Conservation (phyloP, 2,113 vertebrate genomes). For the Leucopsar rothschildi region DNA sequence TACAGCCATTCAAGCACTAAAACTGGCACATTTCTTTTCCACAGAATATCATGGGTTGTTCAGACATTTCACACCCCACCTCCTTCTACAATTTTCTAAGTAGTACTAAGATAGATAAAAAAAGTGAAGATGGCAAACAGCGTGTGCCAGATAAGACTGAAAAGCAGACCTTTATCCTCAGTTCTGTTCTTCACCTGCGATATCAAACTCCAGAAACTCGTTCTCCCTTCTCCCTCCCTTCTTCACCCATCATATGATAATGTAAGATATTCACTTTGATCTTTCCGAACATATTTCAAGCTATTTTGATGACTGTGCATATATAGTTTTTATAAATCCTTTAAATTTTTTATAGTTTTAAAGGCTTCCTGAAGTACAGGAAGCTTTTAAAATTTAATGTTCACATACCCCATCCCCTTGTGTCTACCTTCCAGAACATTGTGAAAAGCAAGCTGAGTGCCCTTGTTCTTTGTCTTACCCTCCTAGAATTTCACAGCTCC, state of each 20-base stretch:
- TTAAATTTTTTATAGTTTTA: constrained; percentile 40
- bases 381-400: constrained; percentile 46
- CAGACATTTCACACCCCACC: constrained; percentile 42
- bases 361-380: constrained; percentile 3
- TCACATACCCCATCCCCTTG: neutral
- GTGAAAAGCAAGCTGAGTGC: neutral
- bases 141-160: neutral
- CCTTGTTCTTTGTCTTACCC: neutral
- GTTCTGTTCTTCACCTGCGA: neutral
- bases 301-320: constrained; percentile 4
- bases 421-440: neutral
- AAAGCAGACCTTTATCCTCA: constrained; percentile 21
- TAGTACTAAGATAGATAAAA: neutral
- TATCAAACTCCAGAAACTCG: neutral
- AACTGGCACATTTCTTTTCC: constrained; percentile 44
- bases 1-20: constrained; percentile 40
- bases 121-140: neutral
- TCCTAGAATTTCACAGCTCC: neutral
- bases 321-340: constrained; percentile 4
- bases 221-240: neutral
- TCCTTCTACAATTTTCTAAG: constrained; percentile 34
- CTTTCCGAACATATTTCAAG: constrained; percentile 12
- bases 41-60: constrained; percentile 50
- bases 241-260: neutral
- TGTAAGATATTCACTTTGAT: neutral